phyloP scores from a whole-genome alignment of 2,797 vertebrate species.

The Macropodus opercularis region DNA sequence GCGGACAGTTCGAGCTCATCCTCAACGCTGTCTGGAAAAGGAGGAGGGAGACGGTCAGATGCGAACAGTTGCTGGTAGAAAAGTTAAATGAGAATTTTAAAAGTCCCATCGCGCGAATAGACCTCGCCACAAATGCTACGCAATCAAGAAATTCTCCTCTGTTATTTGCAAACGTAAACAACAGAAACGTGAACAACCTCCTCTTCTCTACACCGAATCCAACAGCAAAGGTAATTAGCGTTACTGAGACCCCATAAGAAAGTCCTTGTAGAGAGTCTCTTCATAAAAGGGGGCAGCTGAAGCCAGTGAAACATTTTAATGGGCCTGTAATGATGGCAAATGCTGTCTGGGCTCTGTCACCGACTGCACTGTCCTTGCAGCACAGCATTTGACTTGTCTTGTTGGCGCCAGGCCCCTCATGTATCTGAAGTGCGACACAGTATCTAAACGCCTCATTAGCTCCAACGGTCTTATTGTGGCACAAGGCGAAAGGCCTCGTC shows the following conservation, averaged over 20 bases:
- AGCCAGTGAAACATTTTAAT: slow-evolving; percentile 65
- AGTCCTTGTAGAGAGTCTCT: slow-evolving; percentile 29
- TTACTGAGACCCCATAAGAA: slow-evolving; percentile 35
- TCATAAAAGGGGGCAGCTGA: slow-evolving; percentile 34
- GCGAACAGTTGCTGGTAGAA: slow-evolving; percentile 2
- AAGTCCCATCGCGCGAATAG: slow-evolving; percentile 3
- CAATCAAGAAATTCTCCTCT: slow-evolving; percentile 4
- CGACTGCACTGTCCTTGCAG: slow-evolving; percentile 36
- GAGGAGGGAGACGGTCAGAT: slow-evolving; percentile 34
- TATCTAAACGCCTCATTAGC: slow-evolving; percentile 71
- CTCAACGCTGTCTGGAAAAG: slow-evolving; percentile 91
- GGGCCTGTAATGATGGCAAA: slow-evolving; percentile 67
- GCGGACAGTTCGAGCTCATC: slow-evolving; percentile 97
- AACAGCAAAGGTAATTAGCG: slow-evolving; percentile 55
- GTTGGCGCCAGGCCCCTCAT: slow-evolving; percentile 38
- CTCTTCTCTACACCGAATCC: slow-evolving; percentile 28
- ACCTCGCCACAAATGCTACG: not conserved
- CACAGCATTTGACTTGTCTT: slow-evolving; percentile 39
- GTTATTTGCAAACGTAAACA: slow-evolving; percentile 30
- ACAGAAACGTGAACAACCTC: not conserved
- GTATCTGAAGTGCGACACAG: slow-evolving; percentile 59
- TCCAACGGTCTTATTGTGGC: slow-evolving; percentile 25
- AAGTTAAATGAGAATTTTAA: slow-evolving; percentile 9
- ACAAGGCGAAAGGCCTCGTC: slow-evolving; percentile 41
- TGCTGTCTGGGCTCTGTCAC: slow-evolving; percentile 57